Evolutionary conservation across 2,797 vertebrate species (phyloP), one percentile per base, ranked within the genome.

Genomic region (Neosilurus hyrtlii): DNA sequence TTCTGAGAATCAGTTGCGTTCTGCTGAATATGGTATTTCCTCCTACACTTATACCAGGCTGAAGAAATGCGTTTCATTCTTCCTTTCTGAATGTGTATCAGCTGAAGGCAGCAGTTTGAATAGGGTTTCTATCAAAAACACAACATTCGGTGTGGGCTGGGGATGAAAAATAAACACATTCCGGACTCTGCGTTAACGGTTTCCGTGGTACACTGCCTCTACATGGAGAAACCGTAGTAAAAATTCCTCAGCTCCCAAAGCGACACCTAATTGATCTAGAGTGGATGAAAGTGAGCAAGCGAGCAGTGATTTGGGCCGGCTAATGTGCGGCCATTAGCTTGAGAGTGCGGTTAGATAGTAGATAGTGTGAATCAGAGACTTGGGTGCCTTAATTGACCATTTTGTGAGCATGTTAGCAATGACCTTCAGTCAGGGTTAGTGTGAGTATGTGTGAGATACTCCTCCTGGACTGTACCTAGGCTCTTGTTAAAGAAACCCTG

Each of bases 301-400:
- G 49, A 65, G 61, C 30, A 49, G 56, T 43, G 82, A 62, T 83
- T 73, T 57, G 63, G 68, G 68, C n/a, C 11, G 26, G 59, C 68
- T 79, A 85, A 85, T 75, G 79, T 71, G 49, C 35, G 30, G 57
- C 10, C 83, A 81, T 85, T 85, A 82, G 57, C 54, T 61, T 6
- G 16, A 63, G 73, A 61, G 57, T 77, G 54, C 20, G 59, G 72
- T n/a, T 59, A 49, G 65, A 30, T 22, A 66, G 62, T 63, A 77
- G 57, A 61, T 18, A 49, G 30, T 72, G 57, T 56, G 57, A 68
- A 81, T 57, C n/a, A 56, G 20, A 26, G 30, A 35, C 61, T 66
- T 65, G 9, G 37, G 51, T 70, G 72, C 24, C 59, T 72, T 81
- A 85, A 85, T 78, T 81, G 79, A 37, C 74, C 63, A 82, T 81